phyloP scores from a whole-genome alignment of 2,113 vertebrate genomes.

The Pangasianodon gigas region DNA sequence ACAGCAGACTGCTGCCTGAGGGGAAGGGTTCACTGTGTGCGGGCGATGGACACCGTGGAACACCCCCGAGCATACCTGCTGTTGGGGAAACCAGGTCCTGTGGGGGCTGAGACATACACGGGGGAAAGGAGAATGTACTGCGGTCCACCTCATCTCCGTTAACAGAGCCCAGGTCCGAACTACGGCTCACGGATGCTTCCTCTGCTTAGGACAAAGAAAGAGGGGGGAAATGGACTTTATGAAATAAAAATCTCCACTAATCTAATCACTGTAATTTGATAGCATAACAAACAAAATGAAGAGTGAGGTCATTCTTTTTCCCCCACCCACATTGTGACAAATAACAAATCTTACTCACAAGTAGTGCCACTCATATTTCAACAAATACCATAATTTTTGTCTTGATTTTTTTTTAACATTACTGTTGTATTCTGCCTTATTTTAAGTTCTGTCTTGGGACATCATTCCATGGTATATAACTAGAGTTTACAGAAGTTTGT shows the following conservation, averaged over 20 bases:
- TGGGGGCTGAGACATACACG: constrained; percentile 57
- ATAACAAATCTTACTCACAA: background rate
- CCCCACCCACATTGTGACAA: background rate
- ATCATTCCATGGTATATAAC: background rate
- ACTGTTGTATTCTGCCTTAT: background rate
- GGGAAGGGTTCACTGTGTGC: constrained; percentile 79
- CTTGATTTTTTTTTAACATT: background rate
- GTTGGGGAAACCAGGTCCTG: constrained; percentile 72
- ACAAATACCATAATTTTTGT: background rate
- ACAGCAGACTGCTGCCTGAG: constrained; percentile 77
- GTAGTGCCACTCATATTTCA: background rate
- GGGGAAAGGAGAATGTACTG: constrained; percentile 57
- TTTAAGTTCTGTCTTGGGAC: background rate
- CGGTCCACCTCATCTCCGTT: constrained; percentile 76
- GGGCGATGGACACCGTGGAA: constrained; percentile 75
- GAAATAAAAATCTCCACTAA: too few species aligned
- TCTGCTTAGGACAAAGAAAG: constrained; percentile 59
- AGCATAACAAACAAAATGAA: background rate
- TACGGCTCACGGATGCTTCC: constrained; percentile 44
- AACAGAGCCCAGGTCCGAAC: constrained; percentile 73
- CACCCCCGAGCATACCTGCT: constrained; percentile 67
- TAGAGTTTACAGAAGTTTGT: background rate
- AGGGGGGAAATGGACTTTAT: background rate
- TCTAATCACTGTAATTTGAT: background rate
- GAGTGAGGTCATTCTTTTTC: background rate